phyloP scores from a whole-genome alignment of 2,113 vertebrate genomes.

The Passerina amoena region DNA sequence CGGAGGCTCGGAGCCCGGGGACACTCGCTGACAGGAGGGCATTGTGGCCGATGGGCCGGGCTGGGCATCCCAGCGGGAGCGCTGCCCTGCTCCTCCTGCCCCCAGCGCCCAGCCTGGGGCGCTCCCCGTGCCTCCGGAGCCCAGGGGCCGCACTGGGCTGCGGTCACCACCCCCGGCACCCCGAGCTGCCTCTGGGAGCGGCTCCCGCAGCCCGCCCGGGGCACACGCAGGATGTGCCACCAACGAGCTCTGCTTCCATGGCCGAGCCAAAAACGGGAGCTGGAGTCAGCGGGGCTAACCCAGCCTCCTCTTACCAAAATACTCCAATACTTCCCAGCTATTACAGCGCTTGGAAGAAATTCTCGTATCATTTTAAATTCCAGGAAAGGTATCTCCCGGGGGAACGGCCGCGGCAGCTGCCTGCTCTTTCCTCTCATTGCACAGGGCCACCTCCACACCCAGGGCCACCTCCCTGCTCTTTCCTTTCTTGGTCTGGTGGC shows the following conservation, averaged over 20 bases:
- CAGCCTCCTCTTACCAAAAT: neutral
- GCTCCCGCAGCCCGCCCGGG: neutral
- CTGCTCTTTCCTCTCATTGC: constrained; percentile 62
- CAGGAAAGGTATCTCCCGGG: constrained; percentile 73
- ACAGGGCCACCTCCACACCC: constrained; percentile 52
- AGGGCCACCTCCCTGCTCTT: constrained; percentile 37
- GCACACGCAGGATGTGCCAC: neutral
- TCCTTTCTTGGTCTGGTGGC: constrained; percentile 32
- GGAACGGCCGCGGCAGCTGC: neutral
- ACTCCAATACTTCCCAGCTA: neutral
- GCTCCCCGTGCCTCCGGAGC: neutral
- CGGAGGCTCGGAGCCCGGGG: constrained; percentile 30
- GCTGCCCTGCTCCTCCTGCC: neutral
- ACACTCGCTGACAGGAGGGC: neutral
- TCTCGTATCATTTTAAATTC: constrained; percentile 67
- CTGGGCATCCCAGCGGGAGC: neutral
- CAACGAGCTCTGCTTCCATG: neutral
- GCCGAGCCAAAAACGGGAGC: neutral
- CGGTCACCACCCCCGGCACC: neutral
- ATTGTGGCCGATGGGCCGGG: neutral
- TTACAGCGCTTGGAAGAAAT: neutral
- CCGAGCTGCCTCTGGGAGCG: neutral
- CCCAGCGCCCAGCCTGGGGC: neutral
- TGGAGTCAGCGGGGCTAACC: neutral
- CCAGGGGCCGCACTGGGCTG: neutral